phyloP scores from a whole-genome alignment of 2,888 invertebrate genomes.

The Dromius quadrimaculatus region DNA sequence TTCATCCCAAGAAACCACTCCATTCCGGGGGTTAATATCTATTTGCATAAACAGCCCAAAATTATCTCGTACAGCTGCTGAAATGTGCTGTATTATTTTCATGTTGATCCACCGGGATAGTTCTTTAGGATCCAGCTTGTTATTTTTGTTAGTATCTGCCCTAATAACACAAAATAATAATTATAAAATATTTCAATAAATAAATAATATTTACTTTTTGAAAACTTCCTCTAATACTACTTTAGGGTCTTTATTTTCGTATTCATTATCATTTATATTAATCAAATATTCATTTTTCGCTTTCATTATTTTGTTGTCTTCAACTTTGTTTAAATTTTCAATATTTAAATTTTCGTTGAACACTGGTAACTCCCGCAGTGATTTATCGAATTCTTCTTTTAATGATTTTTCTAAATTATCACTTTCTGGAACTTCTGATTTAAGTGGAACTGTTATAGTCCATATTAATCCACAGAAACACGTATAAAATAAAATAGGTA shows the following conservation, averaged over 20 bases:
- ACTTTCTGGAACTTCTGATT: constrained; percentile 60
- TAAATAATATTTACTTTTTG: constrained; percentile 61
- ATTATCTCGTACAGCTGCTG: constrained; percentile 76
- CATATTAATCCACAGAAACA: constrained; percentile 70
- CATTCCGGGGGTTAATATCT: constrained; percentile 76
- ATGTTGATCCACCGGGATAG: constrained; percentile 75
- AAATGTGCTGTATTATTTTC: constrained; percentile 78
- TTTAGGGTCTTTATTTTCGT: constrained; percentile 62
- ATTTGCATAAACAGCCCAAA: constrained; percentile 75
- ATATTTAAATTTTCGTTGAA: constrained; percentile 56
- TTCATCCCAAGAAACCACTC: constrained; percentile 83
- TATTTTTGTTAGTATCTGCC: constrained; percentile 73
- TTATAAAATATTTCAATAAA: constrained; percentile 18
- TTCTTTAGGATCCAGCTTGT: constrained; percentile 72
- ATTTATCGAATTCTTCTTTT: constrained; percentile 52
- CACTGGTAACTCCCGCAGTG: constrained; percentile 37
- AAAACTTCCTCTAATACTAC: constrained; percentile 65
- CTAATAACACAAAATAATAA: constrained; percentile 62
- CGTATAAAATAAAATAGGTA: constrained; percentile 70
- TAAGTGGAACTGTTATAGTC: constrained; percentile 67
- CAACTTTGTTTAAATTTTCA: constrained; percentile 66
- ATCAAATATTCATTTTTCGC: constrained; percentile 69
- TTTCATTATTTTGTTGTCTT: constrained; percentile 66
- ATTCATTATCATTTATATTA: constrained; percentile 63
- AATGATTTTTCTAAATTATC: constrained; percentile 52